Percentiles rank a stretch among this genome's conserved stretches.
Evolutionary conservation across 2,888 invertebrate genomes (phyloP).

Genomic region (Cataglyphis rosenhaueri): DNA sequence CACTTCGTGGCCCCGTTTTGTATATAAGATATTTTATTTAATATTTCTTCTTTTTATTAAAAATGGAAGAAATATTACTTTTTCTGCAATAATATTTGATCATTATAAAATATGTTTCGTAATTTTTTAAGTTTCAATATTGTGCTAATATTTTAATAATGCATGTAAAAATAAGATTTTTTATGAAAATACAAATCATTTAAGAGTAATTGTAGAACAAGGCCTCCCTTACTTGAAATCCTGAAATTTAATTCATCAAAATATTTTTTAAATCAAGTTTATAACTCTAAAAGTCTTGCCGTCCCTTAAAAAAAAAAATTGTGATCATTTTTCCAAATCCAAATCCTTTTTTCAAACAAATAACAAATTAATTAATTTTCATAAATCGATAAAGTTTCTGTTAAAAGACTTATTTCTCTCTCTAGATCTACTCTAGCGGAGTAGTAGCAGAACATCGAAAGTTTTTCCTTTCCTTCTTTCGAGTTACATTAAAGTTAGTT

Average conservation of each 20-base stretch:
- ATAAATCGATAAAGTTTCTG: slow-evolving; percentile 12
- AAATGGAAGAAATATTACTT: neutral
- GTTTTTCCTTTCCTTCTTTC: slow-evolving; percentile 31
- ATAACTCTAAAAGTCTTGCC: neutral
- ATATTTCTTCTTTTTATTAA: neutral
- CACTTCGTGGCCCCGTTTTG: neutral
- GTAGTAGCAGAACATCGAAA: slow-evolving; percentile 8
- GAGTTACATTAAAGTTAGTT: slow-evolving; percentile 46
- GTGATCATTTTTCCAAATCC: neutral
- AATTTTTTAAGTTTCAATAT: slow-evolving; percentile 9
- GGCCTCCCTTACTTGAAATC: neutral
- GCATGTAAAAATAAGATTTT: neutral
- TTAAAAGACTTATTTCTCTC: slow-evolving; percentile 19
- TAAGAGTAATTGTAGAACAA: neutral
- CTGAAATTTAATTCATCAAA: neutral
- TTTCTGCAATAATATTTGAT: neutral
- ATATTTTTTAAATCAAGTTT: neutral
- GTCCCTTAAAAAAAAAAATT: neutral
- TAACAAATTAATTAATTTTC: slow-evolving; percentile 31
- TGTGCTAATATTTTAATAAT: neutral
- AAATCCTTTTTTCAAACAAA: neutral
- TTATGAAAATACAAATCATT: neutral
- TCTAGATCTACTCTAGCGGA: slow-evolving; percentile 4
- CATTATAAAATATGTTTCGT: neutral
- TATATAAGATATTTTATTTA: neutral